These are phyloP conservation scores for Notocelia uddmanniana DNA, from an alignment of 2,888 invertebrate species.

Conservation along the genomic window DNA sequence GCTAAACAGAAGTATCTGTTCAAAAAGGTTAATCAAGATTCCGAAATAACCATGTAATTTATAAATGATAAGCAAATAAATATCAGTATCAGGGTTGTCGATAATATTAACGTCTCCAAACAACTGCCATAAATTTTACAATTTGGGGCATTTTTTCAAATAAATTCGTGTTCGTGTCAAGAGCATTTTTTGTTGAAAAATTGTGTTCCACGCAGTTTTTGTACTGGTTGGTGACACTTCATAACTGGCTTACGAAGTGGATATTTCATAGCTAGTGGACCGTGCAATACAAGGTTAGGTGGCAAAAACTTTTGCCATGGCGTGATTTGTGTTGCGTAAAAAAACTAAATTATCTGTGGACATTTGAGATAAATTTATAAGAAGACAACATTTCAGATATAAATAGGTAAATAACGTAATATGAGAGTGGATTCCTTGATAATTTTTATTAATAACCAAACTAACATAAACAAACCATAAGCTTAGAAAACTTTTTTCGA, in stretches of 20 bases:
- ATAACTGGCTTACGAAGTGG: conserved; percentile 57
- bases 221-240: conserved; percentile 38
- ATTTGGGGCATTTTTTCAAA: conserved; percentile 40
- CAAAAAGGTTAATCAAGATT: too few species aligned
- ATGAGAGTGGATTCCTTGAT: conserved; percentile 51
- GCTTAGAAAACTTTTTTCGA: background rate
- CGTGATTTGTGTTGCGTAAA: conserved; percentile 42
- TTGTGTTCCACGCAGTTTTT: conserved; percentile 48
- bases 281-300: conserved; percentile 72
- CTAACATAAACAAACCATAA: conserved; percentile 53
- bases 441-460: conserved; percentile 44
- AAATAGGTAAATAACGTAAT: conserved; percentile 35
- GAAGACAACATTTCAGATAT: conserved; percentile 56
- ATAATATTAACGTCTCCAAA: background rate
- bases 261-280: conserved; percentile 71
- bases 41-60: too few species aligned
- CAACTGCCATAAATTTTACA: background rate
- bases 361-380: conserved; percentile 5
- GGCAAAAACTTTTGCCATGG: conserved; percentile 59
- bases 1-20: too few species aligned
- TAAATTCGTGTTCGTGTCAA: conserved; percentile 49
- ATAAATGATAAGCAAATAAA: background rate
- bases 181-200: conserved; percentile 51
- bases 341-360: conserved; percentile 36
- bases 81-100: too few species aligned